Evolutionary conservation across 2,888 invertebrate genomes (phyloP), one percentile per base, ranked within the genome.

Genomic region (Alviniconcha strummeri): DNA sequence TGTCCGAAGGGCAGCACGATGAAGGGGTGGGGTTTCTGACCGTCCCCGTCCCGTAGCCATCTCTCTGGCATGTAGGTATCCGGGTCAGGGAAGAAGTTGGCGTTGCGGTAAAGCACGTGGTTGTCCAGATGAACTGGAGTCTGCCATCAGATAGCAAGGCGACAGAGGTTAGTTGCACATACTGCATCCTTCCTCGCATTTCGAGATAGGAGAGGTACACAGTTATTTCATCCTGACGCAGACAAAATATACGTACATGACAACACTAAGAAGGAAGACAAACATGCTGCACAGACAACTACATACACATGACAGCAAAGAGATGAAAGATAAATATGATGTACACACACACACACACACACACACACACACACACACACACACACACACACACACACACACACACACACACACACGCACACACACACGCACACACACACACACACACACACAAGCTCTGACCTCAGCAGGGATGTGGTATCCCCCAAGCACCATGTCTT

Each of bases 381-480:
- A 19, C 75, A n/a, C 82, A 57, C 75, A 4, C 72, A 36, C 82
- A 11, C 82, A 57, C 76, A n/a, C 64, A 60, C 75, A 13, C 75
- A 36, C 82, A 52, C 79, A 64, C 64, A 11, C 64, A 79, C 64
- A 7, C 64, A 52, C 79, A 11, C 79, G 17, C 78, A n/a, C 56
- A 13, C 75, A 8, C 5, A 19, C 72, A 19, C 72, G 13, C 69
- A 15, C 69, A 15, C 69, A 15, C 69, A 15, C 64, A 64, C 64
- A 64, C 64, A 64, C 64, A 64, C 64, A n/a, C n/a, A 11, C 60
- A 60, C 11, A 11, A 3, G 13, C 11, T 60, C 60, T 95, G 95
- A 96, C 96, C 84, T 96, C 97, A 94, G 96, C 96, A 0, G 97
- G 97, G 88, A 97, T 95, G 85, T 95, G 95, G 91, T 96, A 97